A percentile compares a stretch with the other conserved stretches of the same genome.
Evolutionary conservation across 2,888 invertebrate genomes (phyloP).

Genomic region (Branchellion lobata): DNA sequence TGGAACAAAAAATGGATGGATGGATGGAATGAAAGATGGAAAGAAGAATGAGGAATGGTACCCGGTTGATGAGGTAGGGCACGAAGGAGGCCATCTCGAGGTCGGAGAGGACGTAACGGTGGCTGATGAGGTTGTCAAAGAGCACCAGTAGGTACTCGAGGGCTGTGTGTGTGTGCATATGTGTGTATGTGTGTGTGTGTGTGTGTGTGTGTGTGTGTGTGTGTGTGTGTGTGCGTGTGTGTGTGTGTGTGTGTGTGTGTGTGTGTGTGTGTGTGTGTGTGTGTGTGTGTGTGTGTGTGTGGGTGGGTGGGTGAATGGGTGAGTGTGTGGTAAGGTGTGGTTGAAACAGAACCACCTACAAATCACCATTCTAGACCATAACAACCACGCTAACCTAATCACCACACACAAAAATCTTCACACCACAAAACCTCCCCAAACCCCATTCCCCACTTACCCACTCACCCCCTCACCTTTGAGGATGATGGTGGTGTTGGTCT

Average conservation of each 20-base stretch:
- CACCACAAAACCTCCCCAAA: too few relatives aligned
- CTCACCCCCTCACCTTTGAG: constrained; percentile 67
- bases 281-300: not conserved
- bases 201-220: not conserved
- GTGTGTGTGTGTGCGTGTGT: not conserved
- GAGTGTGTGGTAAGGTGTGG: not conserved
- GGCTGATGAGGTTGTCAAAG: constrained; percentile 75
- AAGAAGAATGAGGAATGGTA: too few relatives aligned
- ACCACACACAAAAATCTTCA: not conserved
- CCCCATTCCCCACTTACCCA: too few relatives aligned
- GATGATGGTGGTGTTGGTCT: constrained; percentile 95
- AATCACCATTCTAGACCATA: not conserved
- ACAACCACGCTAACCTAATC: too few relatives aligned
- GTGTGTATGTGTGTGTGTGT: not conserved
- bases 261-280: not conserved
- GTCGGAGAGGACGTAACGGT: constrained; percentile 83
- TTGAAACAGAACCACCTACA: not conserved
- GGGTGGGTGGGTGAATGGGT: not conserved
- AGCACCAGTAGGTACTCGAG: constrained; percentile 83
- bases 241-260: not conserved
- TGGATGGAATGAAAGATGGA: too few relatives aligned
- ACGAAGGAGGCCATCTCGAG: constrained; percentile 88
- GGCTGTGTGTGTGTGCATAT: constrained; percentile 64
- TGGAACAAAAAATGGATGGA: too few relatives aligned
- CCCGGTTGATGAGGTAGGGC: constrained; percentile 90